These are phyloP conservation scores for Emys orbicularis DNA, from an alignment of 2,797 vertebrate species.

Conservation along the genomic window DNA sequence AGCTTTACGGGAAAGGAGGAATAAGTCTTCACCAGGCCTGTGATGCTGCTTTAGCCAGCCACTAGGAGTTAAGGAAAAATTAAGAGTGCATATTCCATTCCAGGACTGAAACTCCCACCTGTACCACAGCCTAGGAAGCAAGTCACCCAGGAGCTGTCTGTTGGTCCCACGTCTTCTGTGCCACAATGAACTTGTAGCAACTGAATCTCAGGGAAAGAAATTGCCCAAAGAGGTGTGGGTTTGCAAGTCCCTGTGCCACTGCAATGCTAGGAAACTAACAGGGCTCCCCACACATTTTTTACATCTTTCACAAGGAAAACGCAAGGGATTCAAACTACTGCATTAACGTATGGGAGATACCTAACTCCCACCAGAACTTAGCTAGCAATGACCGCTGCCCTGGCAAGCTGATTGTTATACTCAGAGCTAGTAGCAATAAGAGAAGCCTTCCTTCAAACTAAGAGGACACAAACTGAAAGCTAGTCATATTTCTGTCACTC, in stretches of 20 bases:
- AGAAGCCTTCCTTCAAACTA: not conserved
- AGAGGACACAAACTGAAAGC: not conserved
- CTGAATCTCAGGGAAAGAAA: not conserved
- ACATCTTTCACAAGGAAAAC: not conserved
- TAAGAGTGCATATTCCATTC: not conserved
- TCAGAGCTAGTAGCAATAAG: no score
- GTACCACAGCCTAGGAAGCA: not conserved
- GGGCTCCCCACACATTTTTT: not conserved
- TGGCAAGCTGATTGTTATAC: not conserved
- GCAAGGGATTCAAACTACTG: not conserved
- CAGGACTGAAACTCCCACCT: not conserved
- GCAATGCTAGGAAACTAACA: not conserved
- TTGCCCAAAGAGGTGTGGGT: not conserved
- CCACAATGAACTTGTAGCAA: not conserved
- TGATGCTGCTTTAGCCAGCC: not conserved
- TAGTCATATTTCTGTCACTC: not conserved
- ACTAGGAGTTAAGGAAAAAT: not conserved
- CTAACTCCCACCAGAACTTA: not conserved
- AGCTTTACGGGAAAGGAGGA: not conserved
- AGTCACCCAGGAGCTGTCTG: not conserved
- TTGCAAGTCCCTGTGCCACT: not conserved
- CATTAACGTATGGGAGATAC: not conserved
- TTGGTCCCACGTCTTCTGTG: not conserved
- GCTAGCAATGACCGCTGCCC: not conserved
- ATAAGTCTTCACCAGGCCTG: not conserved